These are phyloP conservation scores for Orycteropus afer DNA, from an alignment of 2,113 vertebrate species.

Conservation along the genomic window DNA sequence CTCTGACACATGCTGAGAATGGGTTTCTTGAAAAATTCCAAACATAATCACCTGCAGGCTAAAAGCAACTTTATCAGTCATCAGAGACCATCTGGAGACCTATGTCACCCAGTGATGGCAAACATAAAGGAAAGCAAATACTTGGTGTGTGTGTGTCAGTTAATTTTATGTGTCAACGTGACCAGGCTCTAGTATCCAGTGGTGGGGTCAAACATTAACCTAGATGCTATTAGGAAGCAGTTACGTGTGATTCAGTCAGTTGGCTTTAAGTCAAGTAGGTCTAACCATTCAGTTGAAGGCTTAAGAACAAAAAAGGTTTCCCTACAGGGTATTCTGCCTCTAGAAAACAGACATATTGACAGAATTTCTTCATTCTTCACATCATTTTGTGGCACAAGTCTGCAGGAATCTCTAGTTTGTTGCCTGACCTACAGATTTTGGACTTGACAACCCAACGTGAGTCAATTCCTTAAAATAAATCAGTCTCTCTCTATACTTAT, in stretches of 20 bases:
- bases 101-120: neutral
- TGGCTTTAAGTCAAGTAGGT: neutral
- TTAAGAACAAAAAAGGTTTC: neutral
- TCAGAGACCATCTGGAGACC: neutral
- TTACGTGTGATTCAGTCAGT: neutral
- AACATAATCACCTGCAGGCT: neutral
- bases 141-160: neutral
- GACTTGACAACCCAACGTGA: neutral
- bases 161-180: too few relatives aligned
- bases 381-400: neutral
- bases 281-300: neutral
- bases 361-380: neutral
- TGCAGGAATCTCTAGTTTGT: neutral
- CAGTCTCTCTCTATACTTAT: too few relatives aligned
- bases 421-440: too few relatives aligned
- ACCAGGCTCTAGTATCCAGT: neutral
- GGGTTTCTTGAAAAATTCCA: conserved; percentile 3
- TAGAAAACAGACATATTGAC: neutral
- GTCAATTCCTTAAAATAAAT: neutral
- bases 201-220: neutral
- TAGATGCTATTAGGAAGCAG: too few relatives aligned
- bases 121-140: neutral
- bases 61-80: neutral
- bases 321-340: neutral
- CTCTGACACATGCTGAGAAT: neutral